Evolutionary conservation across 2,113 vertebrate species (phyloP).

Genomic region (Phrynosoma platyrhinos): DNA sequence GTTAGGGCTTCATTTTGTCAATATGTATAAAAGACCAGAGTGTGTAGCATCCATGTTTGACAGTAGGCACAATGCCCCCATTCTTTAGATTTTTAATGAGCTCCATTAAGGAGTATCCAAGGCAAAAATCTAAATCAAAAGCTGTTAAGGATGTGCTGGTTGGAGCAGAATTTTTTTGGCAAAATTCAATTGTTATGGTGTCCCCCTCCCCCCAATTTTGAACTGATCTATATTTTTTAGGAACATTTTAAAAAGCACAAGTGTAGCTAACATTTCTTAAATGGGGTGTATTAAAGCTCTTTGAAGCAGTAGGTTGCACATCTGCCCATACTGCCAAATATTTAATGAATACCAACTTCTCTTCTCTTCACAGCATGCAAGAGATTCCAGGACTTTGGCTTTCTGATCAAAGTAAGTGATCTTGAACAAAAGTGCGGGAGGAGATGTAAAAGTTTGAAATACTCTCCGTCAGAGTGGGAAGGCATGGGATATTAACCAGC

Average conservation of each 20-base stretch:
- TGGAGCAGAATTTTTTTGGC: slow-evolving; percentile 61
- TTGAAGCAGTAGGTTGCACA: slow-evolving; percentile 14
- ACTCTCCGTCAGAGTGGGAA: slow-evolving; percentile 12
- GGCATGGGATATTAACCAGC: neutral
- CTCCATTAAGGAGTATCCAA: slow-evolving; percentile 53
- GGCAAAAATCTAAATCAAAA: slow-evolving; percentile 54
- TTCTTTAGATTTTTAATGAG: slow-evolving; percentile 48
- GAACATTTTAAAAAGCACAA: slow-evolving; percentile 49
- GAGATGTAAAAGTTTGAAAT: neutral
- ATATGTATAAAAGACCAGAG: neutral
- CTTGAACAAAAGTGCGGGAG: slow-evolving; percentile 15
- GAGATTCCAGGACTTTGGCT: slow-evolving; percentile 33
- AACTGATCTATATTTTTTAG: slow-evolving; percentile 47
- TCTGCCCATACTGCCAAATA: slow-evolving; percentile 49
- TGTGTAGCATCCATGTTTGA: neutral
- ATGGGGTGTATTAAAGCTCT: slow-evolving; percentile 28
- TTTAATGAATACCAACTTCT: slow-evolving; percentile 35
- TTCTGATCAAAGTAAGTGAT: slow-evolving; percentile 54
- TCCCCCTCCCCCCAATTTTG: slow-evolving; percentile 15
- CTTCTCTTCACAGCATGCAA: slow-evolving; percentile 32
- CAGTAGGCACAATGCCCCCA: neutral
- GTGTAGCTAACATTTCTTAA: slow-evolving; percentile 2
- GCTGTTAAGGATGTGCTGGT: slow-evolving; percentile 50
- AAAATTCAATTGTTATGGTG: slow-evolving; percentile 45
- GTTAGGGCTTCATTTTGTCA: neutral